Conservation (phyloP, 2,797 vertebrate species). For the Labeo calbasu region DNA sequence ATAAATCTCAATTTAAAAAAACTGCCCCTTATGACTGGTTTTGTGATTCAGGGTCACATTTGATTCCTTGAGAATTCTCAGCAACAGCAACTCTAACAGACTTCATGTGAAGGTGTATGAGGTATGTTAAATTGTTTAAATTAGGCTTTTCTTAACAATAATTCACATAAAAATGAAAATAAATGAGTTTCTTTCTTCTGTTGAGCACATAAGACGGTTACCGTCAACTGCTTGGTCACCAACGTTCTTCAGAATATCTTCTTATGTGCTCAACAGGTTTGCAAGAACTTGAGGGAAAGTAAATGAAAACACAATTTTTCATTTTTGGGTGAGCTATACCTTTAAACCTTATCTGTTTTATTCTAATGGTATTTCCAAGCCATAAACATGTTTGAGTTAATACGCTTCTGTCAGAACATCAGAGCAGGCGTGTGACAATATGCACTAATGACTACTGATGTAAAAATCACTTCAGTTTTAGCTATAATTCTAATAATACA, state of each 20-base stretch:
- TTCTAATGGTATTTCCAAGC: background rate
- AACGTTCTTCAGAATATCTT: background rate
- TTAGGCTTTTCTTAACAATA: background rate
- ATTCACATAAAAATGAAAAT: background rate
- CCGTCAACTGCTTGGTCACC: background rate
- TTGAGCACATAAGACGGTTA: background rate
- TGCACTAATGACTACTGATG: background rate
- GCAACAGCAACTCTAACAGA: too few relatives aligned
- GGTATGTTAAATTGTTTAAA: too few relatives aligned
- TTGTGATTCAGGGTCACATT: too few relatives aligned
- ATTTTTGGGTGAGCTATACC: background rate
- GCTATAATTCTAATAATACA: background rate
- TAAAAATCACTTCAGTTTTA: background rate
- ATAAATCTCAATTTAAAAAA: too few relatives aligned
- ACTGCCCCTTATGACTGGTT: too few relatives aligned
- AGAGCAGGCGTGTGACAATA: background rate
- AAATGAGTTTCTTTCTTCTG: background rate
- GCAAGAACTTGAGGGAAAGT: background rate
- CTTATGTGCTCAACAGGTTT: background rate
- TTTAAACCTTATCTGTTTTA: background rate
- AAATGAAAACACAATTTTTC: background rate
- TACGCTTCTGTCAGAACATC: background rate
- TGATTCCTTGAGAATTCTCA: too few relatives aligned
- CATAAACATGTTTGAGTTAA: background rate
- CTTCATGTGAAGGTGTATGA: too few relatives aligned